Conservation (phyloP, 2,797 vertebrate species). For the Agapornis canus region DNA sequence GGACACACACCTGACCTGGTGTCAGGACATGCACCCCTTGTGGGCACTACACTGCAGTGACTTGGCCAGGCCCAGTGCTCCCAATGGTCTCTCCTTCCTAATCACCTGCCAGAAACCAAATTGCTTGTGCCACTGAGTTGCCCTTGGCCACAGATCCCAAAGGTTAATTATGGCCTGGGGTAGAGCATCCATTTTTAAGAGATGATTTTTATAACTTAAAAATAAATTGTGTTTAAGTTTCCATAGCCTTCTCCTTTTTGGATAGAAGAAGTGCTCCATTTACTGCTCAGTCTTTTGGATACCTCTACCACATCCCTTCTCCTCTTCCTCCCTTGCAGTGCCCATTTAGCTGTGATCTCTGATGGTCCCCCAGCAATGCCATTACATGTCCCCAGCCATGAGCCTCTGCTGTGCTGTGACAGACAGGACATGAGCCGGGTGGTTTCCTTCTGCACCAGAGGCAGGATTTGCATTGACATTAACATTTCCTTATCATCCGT, state of each 20-base stretch:
- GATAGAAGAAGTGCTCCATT: neutral
- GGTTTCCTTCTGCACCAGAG: neutral
- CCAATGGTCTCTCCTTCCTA: neutral
- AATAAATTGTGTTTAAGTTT: neutral
- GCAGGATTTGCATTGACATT: neutral
- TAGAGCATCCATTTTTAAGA: neutral
- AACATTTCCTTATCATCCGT: neutral
- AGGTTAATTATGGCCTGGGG: neutral
- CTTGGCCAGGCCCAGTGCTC: neutral
- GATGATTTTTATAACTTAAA: neutral
- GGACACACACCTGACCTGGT: neutral
- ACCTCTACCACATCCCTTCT: neutral
- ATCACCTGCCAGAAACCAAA: neutral
- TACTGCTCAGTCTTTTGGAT: neutral
- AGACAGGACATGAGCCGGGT: fast-evolving
- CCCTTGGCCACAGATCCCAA: neutral
- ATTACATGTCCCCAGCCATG: neutral
- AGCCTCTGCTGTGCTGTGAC: fast-evolving
- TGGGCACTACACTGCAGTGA: fast-evolving
- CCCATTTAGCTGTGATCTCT: neutral
- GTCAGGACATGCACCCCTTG: neutral
- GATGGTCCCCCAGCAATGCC: neutral
- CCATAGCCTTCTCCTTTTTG: neutral
- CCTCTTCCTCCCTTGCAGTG: neutral
- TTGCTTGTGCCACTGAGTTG: fast-evolving